Base-by-base conservation (phyloP, 2,113 vertebrate species). In the Callipepla squamata region DNA sequence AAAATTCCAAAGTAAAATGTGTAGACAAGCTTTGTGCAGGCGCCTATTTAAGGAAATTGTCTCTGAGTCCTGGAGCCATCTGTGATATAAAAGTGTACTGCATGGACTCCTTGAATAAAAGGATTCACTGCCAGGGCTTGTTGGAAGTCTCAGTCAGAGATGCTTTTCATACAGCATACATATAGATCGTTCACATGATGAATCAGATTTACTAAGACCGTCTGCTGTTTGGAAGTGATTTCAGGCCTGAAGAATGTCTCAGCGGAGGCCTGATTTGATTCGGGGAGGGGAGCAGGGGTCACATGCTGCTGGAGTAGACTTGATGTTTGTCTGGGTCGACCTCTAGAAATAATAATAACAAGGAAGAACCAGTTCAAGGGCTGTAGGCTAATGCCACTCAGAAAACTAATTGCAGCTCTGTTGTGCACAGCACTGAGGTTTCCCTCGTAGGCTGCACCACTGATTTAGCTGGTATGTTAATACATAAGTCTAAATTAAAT, bases 201-300 rank as follows among this genome's bases (percentile, higher is more conserved):
- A 96, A 96, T 96, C 96, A 97, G 92, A 96, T 96, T 96, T 76
- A 74, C 65, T 80, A 76, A 74, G 63, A 86, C 89, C 9, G 62
- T 89, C 94, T 97, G 94, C 97, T 96, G 95, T 63, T 70, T 40
- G 74, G 97, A 98, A 98, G 96, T 98, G 98, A 99, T 97, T 97
- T 98, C 98, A 98, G 97, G 95, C 90, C 91, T 72, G 62, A 98
- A 95, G 98, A 98, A 98, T 98, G 98, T 93, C 97, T 97, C 96
- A 97, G 98, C 98, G 95, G 87, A 95, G 96, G 95, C 84, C 92
- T 98, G 98, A 98, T 98, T 98, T 97, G 96, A 98, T 98, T 98
- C 44, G 30, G 97, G 86, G 68, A 83, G 77, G 80, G 80, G 85
- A 92, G 76, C 0, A 3, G 51, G 92, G 97, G 97, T 96, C 97